A percentile compares a stretch with the other conserved stretches of the same genome.
Conservation (phyloP, 2,797 vertebrate genomes). For the Chrysocyon brachyurus region DNA sequence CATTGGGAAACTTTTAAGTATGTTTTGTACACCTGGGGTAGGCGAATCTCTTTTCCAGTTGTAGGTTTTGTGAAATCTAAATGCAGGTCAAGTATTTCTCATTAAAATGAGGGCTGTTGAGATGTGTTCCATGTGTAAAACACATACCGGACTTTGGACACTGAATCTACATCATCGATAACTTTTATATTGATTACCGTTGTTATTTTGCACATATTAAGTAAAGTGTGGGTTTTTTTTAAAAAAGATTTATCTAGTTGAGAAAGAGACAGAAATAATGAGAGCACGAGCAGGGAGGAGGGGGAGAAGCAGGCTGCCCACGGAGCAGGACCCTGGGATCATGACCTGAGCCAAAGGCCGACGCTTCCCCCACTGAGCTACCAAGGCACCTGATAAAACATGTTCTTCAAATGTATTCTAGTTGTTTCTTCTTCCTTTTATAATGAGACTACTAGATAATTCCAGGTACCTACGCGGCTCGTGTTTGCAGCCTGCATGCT, state of each 20-base stretch:
- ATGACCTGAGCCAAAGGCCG: too few relatives aligned
- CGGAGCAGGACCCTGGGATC: too few relatives aligned
- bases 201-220: not conserved
- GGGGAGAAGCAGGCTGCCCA: too few relatives aligned
- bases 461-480: fast-evolving
- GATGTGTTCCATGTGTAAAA: not conserved
- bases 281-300: too few relatives aligned
- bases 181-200: not conserved
- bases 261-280: too few relatives aligned
- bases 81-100: not conserved
- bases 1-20: not conserved
- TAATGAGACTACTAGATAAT: not conserved
- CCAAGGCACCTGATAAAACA: not conserved
- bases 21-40: not conserved
- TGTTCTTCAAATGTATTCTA: not conserved
- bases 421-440: not conserved
- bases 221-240: too few relatives aligned
- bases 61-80: not conserved
- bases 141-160: not conserved
- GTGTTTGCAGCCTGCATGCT: not conserved
- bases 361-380: too few relatives aligned
- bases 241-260: too few relatives aligned
- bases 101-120: not conserved
- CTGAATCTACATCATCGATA: not conserved
- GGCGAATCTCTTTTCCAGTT: not conserved